Conservation (phyloP, 2,113 vertebrate species). For the Tragelaphus imberbis region DNA sequence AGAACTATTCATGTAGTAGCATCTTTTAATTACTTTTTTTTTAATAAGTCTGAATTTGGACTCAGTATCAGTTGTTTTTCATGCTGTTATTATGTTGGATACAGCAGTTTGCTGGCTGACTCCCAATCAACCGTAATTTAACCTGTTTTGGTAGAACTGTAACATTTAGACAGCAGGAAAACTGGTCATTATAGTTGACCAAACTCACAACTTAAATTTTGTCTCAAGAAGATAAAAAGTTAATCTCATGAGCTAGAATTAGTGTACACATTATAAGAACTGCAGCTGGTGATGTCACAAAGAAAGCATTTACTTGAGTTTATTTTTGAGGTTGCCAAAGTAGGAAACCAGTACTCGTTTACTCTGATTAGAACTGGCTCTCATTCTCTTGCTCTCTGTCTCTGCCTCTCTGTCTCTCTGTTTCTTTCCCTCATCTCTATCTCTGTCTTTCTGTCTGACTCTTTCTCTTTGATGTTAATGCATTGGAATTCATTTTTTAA, state of each 20-base stretch:
- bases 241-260: neutral
- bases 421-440: neutral
- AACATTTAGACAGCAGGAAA: neutral
- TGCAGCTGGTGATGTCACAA: neutral
- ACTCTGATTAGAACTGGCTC: neutral
- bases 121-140: neutral
- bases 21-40: neutral
- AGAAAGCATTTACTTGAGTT: slow-evolving; percentile 20
- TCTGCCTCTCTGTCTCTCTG: neutral
- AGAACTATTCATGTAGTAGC: neutral
- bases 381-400: neutral
- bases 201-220: slow-evolving; percentile 4
- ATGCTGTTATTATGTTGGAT: neutral
- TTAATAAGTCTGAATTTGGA: neutral
- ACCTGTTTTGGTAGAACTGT: neutral
- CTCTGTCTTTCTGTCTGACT: neutral
- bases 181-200: neutral
- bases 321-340: neutral
- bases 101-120: neutral
- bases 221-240: slow-evolving; percentile 24
- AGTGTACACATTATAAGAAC: neutral
- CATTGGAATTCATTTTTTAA: neutral
- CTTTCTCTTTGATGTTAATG: neutral
- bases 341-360: neutral
- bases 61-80: neutral